Evolutionary conservation across 2,888 invertebrate species (phyloP).

Genomic region (Zeuzera pyrina): DNA sequence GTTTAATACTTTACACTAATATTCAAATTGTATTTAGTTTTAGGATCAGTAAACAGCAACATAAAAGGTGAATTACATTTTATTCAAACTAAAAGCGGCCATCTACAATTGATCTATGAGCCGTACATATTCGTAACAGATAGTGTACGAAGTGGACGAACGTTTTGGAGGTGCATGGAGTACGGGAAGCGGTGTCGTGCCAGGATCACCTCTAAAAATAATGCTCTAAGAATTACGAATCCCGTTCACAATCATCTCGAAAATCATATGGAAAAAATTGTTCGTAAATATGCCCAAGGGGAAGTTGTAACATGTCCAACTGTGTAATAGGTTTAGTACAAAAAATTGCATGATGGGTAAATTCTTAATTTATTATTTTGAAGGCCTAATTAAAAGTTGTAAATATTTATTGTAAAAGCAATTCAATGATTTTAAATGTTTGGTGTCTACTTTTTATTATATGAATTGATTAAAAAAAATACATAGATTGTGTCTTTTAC

Average conservation of each 20-base stretch:
- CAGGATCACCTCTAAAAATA: slow-evolving; percentile 63
- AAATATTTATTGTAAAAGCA: too few species aligned
- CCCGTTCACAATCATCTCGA: slow-evolving; percentile 57
- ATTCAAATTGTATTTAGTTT: slow-evolving; percentile 30
- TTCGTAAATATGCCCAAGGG: slow-evolving; percentile 55
- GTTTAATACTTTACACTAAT: not conserved
- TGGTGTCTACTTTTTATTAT: too few species aligned
- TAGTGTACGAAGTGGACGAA: slow-evolving; percentile 63
- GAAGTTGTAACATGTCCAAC: slow-evolving; percentile 63
- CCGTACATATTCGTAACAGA: slow-evolving; percentile 66
- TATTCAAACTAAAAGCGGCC: slow-evolving; percentile 66
- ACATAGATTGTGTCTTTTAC: too few species aligned
- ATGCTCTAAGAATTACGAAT: slow-evolving; percentile 57
- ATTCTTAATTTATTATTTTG: too few species aligned
- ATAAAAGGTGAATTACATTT: slow-evolving; percentile 59
- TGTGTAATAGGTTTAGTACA: too few species aligned
- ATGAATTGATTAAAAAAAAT: too few species aligned
- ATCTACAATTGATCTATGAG: slow-evolving; percentile 60
- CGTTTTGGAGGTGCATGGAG: slow-evolving; percentile 68
- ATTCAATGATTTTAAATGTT: too few species aligned
- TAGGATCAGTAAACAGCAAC: slow-evolving; percentile 42
- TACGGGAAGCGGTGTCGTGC: slow-evolving; percentile 65
- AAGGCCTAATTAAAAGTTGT: too few species aligned
- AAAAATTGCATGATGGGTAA: too few species aligned
- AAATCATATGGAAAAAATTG: slow-evolving; percentile 57